A percentile compares a stretch with the other conserved stretches of the same genome.
These are phyloP conservation scores for Monomorium pharaonis DNA, from an alignment of 1,140 invertebrate genomes.

Conservation along the genomic window DNA sequence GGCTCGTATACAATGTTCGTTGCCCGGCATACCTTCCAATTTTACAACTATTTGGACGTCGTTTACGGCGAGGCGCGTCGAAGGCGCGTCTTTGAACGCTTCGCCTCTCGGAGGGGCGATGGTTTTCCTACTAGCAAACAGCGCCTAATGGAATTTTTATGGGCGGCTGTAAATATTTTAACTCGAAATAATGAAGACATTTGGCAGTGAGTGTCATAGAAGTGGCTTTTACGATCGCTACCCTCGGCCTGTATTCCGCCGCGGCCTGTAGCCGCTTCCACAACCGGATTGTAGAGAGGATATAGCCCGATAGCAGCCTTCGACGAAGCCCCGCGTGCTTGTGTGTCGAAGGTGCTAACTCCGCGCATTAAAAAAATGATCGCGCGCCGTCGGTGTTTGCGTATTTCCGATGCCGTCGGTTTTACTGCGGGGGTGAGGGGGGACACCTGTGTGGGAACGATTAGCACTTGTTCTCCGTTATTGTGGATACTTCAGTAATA, in stretches of 20 bases:
- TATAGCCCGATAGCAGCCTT: slow-evolving; percentile 19
- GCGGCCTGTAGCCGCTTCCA: slow-evolving; percentile 16
- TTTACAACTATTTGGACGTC: slow-evolving; percentile 43
- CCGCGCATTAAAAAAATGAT: slow-evolving; percentile 34
- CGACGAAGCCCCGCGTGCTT: no score
- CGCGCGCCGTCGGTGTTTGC: not conserved
- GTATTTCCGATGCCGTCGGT: slow-evolving; percentile 4
- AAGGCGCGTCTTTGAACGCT: not conserved
- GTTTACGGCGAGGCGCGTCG: slow-evolving; percentile 30
- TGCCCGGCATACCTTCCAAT: not conserved
- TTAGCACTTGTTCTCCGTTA: not conserved
- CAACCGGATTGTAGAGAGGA: slow-evolving; percentile 38
- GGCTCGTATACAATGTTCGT: slow-evolving; percentile 16
- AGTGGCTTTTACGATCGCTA: slow-evolving; percentile 51
- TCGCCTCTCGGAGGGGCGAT: not conserved
- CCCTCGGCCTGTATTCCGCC: slow-evolving; percentile 4
- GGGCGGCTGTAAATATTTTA: slow-evolving; percentile 55
- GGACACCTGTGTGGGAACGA: not conserved
- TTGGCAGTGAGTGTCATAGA: slow-evolving; percentile 47
- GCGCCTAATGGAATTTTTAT: slow-evolving; percentile 59
- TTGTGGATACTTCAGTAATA: not conserved
- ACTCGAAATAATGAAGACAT: slow-evolving; percentile 60
- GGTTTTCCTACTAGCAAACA: slow-evolving; percentile 27
- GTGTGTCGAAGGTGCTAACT: slow-evolving; percentile 6
- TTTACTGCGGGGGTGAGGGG: no score